A percentile compares a stretch with the other conserved stretches of the same genome.
phyloP scores from a whole-genome alignment of 2,888 invertebrate species.

The Laothoe populi region DNA sequence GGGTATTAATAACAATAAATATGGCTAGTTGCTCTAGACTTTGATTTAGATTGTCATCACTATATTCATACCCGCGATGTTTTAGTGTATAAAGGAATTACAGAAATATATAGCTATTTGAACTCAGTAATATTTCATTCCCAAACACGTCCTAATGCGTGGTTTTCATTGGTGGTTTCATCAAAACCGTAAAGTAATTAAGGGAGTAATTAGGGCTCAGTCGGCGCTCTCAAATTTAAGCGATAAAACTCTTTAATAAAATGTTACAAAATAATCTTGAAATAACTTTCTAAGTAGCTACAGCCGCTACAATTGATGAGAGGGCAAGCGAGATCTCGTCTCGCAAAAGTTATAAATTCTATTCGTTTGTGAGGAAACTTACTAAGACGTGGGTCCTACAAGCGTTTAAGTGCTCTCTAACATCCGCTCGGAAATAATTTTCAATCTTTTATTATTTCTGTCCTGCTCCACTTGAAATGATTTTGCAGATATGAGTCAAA shows the following conservation, averaged over 20 bases:
- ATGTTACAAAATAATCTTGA: slow-evolving; percentile 18
- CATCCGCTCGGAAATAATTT: slow-evolving; percentile 45
- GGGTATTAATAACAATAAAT: no score
- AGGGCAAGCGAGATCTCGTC: slow-evolving; percentile 44
- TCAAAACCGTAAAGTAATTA: slow-evolving; percentile 28
- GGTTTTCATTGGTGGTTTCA: slow-evolving; percentile 32
- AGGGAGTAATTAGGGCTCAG: slow-evolving; percentile 12
- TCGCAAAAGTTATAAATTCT: slow-evolving; percentile 51
- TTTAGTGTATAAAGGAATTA: no score
- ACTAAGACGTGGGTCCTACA: slow-evolving; percentile 43
- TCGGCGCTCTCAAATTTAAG: slow-evolving; percentile 10
- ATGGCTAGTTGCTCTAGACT: no score
- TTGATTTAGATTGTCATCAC: no score
- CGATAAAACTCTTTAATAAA: slow-evolving; percentile 18
- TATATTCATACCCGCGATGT: no score
- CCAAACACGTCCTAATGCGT: background rate
- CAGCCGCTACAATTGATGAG: slow-evolving; percentile 47
- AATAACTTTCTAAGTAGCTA: slow-evolving; percentile 15
- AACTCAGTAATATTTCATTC: background rate
- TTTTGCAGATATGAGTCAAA: slow-evolving; percentile 32
- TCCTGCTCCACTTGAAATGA: slow-evolving; percentile 33
- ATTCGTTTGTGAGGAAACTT: slow-evolving; percentile 49
- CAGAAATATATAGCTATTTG: no score
- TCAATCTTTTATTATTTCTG: slow-evolving; percentile 50
- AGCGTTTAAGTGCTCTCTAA: slow-evolving; percentile 51